Evolutionary conservation across 2,797 vertebrate species (phyloP).

Genomic region (Takifugu rubripes): DNA sequence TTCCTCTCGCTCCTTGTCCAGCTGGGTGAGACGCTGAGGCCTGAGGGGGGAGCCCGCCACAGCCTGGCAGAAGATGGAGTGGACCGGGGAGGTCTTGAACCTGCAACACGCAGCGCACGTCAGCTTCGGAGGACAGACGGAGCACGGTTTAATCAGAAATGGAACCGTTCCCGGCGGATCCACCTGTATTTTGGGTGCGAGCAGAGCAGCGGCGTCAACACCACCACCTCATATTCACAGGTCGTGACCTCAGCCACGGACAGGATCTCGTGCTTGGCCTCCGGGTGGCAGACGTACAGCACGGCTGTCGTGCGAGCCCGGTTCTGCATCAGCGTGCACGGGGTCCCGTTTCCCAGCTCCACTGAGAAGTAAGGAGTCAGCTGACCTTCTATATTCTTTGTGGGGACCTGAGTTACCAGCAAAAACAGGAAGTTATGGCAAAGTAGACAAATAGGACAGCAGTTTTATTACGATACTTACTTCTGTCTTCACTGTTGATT

Average conservation of each 20-base stretch:
- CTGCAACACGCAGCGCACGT: slow-evolving; percentile 55
- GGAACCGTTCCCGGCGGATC: neutral
- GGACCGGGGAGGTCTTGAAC: slow-evolving; percentile 94
- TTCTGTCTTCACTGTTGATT: slow-evolving; percentile 53
- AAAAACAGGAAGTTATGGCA: neutral
- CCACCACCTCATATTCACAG: slow-evolving; percentile 97
- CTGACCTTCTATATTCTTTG: slow-evolving; percentile 97
- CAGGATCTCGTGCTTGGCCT: slow-evolving; percentile 96
- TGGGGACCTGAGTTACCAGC: slow-evolving; percentile 77
- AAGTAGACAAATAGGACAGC: no score
- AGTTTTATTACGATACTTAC: slow-evolving; percentile 40
- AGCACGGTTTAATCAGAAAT: neutral
- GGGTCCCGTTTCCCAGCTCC: slow-evolving; percentile 93
- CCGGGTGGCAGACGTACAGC: slow-evolving; percentile 95
- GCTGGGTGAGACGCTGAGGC: slow-evolving; percentile 83
- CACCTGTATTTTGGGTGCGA: slow-evolving; percentile 95
- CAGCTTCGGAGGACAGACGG: neutral
- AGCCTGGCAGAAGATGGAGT: slow-evolving; percentile 96
- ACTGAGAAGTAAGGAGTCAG: slow-evolving; percentile 91
- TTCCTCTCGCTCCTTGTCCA: slow-evolving; percentile 88
- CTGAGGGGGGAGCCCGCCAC: slow-evolving; percentile 88
- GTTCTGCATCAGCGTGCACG: slow-evolving; percentile 89
- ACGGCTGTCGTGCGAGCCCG: slow-evolving; percentile 84
- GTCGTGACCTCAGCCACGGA: slow-evolving; percentile 95
- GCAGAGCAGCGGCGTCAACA: slow-evolving; percentile 94